Base-by-base conservation (phyloP, 2,797 vertebrate species). In the Triplophysa yarkandensis region DNA sequence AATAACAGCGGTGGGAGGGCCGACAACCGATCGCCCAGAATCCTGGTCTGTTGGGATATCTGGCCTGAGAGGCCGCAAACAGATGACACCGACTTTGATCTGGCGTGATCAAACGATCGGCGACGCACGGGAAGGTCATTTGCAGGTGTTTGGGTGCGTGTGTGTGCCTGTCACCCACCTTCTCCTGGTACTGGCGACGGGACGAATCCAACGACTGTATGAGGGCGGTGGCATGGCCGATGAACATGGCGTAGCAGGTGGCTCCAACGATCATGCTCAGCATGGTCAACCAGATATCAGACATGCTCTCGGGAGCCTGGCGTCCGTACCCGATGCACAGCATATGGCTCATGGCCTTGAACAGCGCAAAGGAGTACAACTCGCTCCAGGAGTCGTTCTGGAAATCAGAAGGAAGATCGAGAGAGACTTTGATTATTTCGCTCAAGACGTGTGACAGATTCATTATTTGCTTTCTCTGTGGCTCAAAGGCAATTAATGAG, bases 261-360 rank as follows among this genome's bases (percentile, higher is more conserved):
- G 96, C 96, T 0, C 96, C 96, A 16, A 98, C 95, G 0, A 98
- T 98, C 96, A 98, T 98, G 81, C 96, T 98, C 32, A 98, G 92
- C 96, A 98, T 98, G n/a, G 96, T 98, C 32, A 98, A 91, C 96
- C 96, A 98, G 90, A 98, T 95, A 87, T 98, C 96, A 0, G 96
- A 95, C 95, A 96, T 96, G 90, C 96, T 95, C 90, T 98, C 95
- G 0, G 96, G 96, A 0, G 96, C 96, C 84, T 98, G 96, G 44
- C 96, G 90, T 60, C 96, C 96, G 0, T 98, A 98, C 5, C 96
- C 96, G 0, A 98, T 98, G 83, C 96, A 98, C 66, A 98, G 89
- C 96, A 98, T 98, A 91, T 98, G 96, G 87, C 96, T 98, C 96
- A 98, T 98, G 58, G 96, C 95, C 88, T 98, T 98, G 89, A 98